Conservation (phyloP, 53 echinoderm and acorn worm species). For the Patiria pectinifera region DNA sequence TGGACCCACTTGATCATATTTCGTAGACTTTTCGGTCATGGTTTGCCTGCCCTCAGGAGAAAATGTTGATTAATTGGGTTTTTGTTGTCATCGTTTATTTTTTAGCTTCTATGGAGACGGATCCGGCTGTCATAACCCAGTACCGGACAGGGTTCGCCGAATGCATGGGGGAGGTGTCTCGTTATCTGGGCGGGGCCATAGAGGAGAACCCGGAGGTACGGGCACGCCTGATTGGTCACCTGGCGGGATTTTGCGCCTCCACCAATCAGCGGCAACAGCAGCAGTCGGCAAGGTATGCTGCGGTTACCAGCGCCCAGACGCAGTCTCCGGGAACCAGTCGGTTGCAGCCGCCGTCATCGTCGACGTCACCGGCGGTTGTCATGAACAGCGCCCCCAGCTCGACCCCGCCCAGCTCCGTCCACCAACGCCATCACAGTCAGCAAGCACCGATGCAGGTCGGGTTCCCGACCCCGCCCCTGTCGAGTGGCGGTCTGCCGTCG, state of each 20-base stretch:
- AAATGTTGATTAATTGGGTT: neutral
- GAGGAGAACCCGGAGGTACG: slow-evolving; percentile 67
- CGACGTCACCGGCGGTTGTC: neutral
- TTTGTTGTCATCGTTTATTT: neutral
- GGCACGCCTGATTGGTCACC: slow-evolving; percentile 78
- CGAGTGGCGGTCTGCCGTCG: neutral
- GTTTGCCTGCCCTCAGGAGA: neutral
- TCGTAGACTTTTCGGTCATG: too few species aligned
- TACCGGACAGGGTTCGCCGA: slow-evolving; percentile 85
- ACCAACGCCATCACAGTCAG: neutral
- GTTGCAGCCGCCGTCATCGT: neutral
- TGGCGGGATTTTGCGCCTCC: slow-evolving; percentile 63
- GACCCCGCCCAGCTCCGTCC: neutral
- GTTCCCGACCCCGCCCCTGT: slow-evolving; percentile 54
- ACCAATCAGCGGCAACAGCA: slow-evolving; percentile 9
- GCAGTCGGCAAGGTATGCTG: slow-evolving; percentile 33
- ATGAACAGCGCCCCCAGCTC: neutral
- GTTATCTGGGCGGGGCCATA: slow-evolving; percentile 68
- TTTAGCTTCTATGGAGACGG: slow-evolving; percentile 51
- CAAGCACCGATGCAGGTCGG: slow-evolving; percentile 25
- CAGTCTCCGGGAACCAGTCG: neutral
- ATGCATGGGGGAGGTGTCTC: slow-evolving; percentile 85
- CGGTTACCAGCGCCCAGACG: neutral
- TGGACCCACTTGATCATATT: too few species aligned
- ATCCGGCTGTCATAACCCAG: slow-evolving; percentile 66